These are phyloP conservation scores for Onchidella celtica DNA, from an alignment of 2,888 invertebrate species.

Conservation along the genomic window DNA sequence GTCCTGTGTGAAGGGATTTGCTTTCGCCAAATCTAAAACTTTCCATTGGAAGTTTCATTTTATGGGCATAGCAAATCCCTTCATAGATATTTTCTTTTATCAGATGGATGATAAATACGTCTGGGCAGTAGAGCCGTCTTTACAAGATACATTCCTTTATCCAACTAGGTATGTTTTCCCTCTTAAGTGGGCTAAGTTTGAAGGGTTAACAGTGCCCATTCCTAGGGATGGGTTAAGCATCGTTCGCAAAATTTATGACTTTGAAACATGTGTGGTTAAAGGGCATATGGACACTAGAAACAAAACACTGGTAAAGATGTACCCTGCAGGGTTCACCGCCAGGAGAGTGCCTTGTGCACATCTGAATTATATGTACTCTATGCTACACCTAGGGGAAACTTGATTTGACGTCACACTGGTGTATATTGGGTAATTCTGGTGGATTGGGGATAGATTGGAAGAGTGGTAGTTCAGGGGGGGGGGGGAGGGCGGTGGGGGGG, in stretches of 20 bases:
- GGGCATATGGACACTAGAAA: slow-evolving; percentile 96
- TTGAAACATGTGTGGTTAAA: not conserved
- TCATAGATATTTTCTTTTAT: slow-evolving; percentile 38
- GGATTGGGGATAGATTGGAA: too few relatives aligned
- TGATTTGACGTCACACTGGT: too few relatives aligned
- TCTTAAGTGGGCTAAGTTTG: slow-evolving; percentile 8
- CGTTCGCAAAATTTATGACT: slow-evolving; percentile 31
- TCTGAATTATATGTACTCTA: slow-evolving; percentile 22
- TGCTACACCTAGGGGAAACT: not conserved
- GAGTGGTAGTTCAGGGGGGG: too few relatives aligned
- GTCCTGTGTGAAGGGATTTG: slow-evolving; percentile 26
- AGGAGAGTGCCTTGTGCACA: not conserved
- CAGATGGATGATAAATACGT: slow-evolving; percentile 21
- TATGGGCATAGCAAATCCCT: not conserved
- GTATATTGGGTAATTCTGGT: too few relatives aligned
- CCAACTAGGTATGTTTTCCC: slow-evolving; percentile 32
- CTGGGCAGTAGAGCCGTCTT: slow-evolving; percentile 30
- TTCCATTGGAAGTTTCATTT: slow-evolving; percentile 41
- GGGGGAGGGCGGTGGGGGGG: too few relatives aligned
- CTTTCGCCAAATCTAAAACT: not conserved
- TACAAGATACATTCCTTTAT: slow-evolving; percentile 9
- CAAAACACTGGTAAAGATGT: slow-evolving; percentile 75
- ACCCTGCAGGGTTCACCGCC: not conserved
- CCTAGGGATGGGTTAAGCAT: slow-evolving; percentile 5
- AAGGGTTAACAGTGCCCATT: slow-evolving; percentile 23